Evolutionary conservation across 2,797 vertebrate genomes (phyloP), one percentile per base, ranked within the genome.

Genomic region (Chelon auratus): DNA sequence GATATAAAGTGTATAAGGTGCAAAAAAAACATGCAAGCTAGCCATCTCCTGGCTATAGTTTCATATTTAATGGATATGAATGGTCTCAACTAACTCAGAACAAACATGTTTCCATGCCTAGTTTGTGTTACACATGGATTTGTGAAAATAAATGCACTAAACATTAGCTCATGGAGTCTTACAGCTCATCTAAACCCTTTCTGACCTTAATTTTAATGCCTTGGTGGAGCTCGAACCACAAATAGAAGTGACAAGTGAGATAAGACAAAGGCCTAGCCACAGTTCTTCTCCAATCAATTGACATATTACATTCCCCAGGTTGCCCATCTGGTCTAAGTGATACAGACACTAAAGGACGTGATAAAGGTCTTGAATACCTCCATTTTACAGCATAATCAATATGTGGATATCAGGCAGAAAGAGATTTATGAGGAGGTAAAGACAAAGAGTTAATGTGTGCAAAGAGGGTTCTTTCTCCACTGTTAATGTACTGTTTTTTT

Each of bases 361-460:
- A 75, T 45, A 36, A 45, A 82, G 42, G 52, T 54, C 51, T 70
- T 39, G 50, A 72, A 65, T 62, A 66, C 26, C 18, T 58, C 3
- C 3, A 26, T 66, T 74, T 78, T 61, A 82, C 42, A 58, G 53
- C 26, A n/a, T 77, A 70, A 82, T 88, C 80, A 72, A 80, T 77
- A 77, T 48, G 47, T 52, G 52, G 42, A 18, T 48, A 48, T 48
- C n/a, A 18, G 9, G n/a, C 43, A 45, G 45, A 18, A 3, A 6
- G 45, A 48, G 45, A 48, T 48, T 9, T 9, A n/a, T 20, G 9
- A n/a, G 45, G 45, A 40, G 39, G 12, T 40, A 40, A 40, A 59
- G 50, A 51, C 61, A 42, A 53, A 50, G 64, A 22, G 80, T 45
- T 69, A 74, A 76, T 48, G 45, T 69, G 60, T 20, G 26, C 67